Conservation (phyloP, 2,113 vertebrate genomes). For the Entelurus aequoreus region DNA sequence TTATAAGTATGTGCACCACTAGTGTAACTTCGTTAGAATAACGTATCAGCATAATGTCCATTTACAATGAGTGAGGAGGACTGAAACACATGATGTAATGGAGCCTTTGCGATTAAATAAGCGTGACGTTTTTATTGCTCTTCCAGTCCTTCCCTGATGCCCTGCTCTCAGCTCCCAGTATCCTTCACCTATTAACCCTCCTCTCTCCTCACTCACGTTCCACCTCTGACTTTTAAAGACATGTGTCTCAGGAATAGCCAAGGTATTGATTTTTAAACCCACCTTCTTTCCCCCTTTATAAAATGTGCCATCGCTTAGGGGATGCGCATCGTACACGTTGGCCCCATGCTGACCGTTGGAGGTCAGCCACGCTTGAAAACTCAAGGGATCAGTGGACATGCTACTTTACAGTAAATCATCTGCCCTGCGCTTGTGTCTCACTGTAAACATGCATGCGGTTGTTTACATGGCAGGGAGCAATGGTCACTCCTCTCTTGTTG, state of each 20-base stretch:
- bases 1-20: too few relatives aligned
- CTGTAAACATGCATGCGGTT: slow-evolving; percentile 44
- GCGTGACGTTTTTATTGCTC: not conserved
- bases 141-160: slow-evolving; percentile 24
- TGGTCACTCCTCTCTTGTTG: slow-evolving; percentile 55
- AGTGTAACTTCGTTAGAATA: too few relatives aligned
- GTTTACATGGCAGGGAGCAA: slow-evolving; percentile 38
- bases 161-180: slow-evolving; percentile 26
- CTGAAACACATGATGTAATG: too few relatives aligned
- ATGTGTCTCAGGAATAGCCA: slow-evolving; percentile 75
- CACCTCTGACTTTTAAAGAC: slow-evolving; percentile 71
- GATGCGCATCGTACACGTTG: slow-evolving; percentile 35
- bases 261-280: slow-evolving; percentile 77
- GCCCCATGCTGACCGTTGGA: slow-evolving; percentile 64
- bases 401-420: slow-evolving; percentile 47
- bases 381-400: slow-evolving; percentile 72
- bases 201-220: slow-evolving; percentile 34
- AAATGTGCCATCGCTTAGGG: slow-evolving; percentile 54
- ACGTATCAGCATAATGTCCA: too few relatives aligned
- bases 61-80: too few relatives aligned
- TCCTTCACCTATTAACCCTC: slow-evolving; percentile 52
- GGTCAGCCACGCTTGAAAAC: slow-evolving; percentile 73
- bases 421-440: slow-evolving; percentile 36
- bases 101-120: too few relatives aligned
- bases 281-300: slow-evolving; percentile 4